Conservation (phyloP, 92 coral and sea anemone genomes). For the Porites lobata region DNA sequence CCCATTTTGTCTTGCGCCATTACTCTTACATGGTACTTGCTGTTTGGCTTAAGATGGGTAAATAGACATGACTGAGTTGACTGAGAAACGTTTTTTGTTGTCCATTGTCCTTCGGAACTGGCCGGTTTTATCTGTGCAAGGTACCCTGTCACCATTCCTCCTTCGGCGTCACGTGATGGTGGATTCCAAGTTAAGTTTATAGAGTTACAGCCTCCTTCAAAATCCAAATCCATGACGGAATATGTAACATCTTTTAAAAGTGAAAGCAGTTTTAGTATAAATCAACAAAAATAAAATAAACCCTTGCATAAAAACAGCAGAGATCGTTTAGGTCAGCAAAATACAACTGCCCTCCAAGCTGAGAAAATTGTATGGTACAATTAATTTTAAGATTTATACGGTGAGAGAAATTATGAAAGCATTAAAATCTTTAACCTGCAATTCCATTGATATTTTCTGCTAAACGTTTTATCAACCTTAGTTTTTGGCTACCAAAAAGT, state of each 20-base stretch:
- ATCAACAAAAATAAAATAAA: no score
- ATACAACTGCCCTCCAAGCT: no score
- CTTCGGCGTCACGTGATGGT: conserved; percentile 1
- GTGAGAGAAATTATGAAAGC: no score
- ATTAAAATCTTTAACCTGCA: no score
- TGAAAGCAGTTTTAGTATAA: neutral
- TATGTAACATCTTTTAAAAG: conserved; percentile 11
- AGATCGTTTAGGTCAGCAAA: no score
- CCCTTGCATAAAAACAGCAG: no score
- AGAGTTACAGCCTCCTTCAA: neutral
- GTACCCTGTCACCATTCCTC: conserved; percentile 11
- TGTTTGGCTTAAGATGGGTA: neutral
- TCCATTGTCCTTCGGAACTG: neutral
- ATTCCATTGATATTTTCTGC: no score
- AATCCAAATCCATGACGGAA: neutral
- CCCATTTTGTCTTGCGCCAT: conserved; percentile 8
- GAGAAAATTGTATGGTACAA: no score
- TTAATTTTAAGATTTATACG: no score
- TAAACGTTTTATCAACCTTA: no score
- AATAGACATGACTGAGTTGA: neutral
- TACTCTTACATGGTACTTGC: conserved; percentile 1
- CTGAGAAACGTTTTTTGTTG: neutral
- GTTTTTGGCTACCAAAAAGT: no score
- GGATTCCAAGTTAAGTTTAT: conserved; percentile 11
- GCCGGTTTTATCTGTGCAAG: conserved; percentile 2